A percentile compares a stretch with the other conserved stretches of the same genome.
These are phyloP conservation scores for Galbula dea DNA, from an alignment of 2,113 vertebrate genomes.

Conservation along the genomic window DNA sequence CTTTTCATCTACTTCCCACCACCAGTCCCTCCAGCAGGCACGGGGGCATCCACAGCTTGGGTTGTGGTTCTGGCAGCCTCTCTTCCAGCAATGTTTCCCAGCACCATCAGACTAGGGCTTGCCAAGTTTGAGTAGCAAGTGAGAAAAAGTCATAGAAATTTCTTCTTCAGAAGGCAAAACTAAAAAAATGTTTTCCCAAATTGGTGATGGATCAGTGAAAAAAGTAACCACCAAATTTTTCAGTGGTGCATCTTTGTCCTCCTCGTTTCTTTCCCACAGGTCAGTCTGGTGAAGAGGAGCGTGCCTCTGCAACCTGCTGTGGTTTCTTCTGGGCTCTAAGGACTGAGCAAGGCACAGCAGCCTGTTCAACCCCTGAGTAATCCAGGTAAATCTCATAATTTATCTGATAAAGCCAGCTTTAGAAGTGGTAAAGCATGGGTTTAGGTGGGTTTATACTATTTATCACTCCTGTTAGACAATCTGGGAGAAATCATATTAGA, in stretches of 20 bases:
- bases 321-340: neutral
- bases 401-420: neutral
- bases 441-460: neutral
- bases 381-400: neutral
- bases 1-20: neutral
- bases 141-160: neutral
- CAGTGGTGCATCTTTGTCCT: neutral
- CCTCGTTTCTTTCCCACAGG: neutral
- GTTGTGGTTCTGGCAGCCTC: neutral
- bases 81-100: neutral
- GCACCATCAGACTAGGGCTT: neutral
- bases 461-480: neutral
- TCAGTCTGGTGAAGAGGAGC: neutral
- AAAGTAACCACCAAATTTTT: neutral
- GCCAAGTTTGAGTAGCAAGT: fast-evolving
- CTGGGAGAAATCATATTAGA: neutral
- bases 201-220: neutral
- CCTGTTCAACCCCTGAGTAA: neutral
- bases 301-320: fast-evolving
- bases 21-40: neutral
- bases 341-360: neutral
- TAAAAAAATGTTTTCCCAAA: neutral
- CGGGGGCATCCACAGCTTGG: neutral
- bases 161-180: neutral
- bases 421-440: neutral